These are phyloP conservation scores for Myotis daubentonii DNA, from an alignment of 2,797 vertebrate genomes.

Conservation along the genomic window DNA sequence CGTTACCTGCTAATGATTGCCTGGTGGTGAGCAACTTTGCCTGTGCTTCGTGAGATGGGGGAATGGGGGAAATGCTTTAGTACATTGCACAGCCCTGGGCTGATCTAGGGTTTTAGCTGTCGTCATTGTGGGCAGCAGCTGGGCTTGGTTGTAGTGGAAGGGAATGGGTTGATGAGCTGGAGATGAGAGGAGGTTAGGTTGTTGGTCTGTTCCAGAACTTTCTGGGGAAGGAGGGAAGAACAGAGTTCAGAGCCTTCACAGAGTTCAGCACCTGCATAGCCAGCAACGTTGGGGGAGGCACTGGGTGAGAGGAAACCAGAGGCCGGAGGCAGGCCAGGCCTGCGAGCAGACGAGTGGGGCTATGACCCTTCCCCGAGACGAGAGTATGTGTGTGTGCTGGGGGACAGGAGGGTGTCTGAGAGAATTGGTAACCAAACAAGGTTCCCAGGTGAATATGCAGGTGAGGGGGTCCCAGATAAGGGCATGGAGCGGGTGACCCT, in stretches of 20 bases:
- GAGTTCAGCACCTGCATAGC: neutral
- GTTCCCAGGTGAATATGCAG: neutral
- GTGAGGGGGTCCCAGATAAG: neutral
- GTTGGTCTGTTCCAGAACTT: neutral
- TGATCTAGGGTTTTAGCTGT: neutral
- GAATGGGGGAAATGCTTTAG: too few relatives aligned
- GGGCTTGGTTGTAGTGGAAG: neutral
- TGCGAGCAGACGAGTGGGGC: neutral
- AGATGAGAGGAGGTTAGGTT: neutral
- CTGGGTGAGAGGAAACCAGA: neutral
- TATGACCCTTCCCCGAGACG: neutral
- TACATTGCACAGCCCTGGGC: neutral
- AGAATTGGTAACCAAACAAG: neutral
- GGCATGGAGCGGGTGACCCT: too few relatives aligned
- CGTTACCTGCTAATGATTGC: neutral
- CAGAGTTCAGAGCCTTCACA: neutral
- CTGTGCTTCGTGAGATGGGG: neutral
- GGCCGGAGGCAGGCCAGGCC: neutral
- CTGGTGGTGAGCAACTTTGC: fast-evolving
- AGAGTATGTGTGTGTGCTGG: neutral
- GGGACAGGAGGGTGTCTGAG: neutral
- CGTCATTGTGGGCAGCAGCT: neutral
- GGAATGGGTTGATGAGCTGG: neutral
- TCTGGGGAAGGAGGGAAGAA: neutral
- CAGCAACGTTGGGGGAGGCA: fast-evolving